phyloP scores from a whole-genome alignment of 1,140 invertebrate species.

The Orchesella cincta region DNA sequence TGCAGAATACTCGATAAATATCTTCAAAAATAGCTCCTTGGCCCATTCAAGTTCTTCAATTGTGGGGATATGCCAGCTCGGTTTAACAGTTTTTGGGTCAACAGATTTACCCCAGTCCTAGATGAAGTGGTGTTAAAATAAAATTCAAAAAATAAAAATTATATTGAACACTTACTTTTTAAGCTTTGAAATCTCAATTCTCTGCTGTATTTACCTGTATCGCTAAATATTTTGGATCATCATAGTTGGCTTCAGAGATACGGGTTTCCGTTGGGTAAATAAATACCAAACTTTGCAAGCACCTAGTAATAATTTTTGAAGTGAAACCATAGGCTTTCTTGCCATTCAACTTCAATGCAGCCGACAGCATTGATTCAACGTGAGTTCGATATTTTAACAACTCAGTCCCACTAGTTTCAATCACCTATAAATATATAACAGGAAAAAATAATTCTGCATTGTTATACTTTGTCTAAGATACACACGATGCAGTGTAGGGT shows the following conservation, averaged over 20 bases:
- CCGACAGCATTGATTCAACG: slow-evolving; percentile 38
- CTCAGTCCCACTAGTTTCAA: slow-evolving; percentile 47
- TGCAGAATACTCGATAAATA: slow-evolving; percentile 28
- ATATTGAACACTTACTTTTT: neutral
- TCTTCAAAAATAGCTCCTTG: slow-evolving; percentile 63
- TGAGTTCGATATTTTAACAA: slow-evolving; percentile 41
- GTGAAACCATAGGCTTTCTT: slow-evolving; percentile 70
- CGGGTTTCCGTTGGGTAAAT: slow-evolving; percentile 68
- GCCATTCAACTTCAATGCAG: slow-evolving; percentile 87
- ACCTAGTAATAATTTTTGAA: slow-evolving; percentile 56
- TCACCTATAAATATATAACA: slow-evolving; percentile 28
- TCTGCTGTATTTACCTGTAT: slow-evolving; percentile 63
- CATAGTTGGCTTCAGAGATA: slow-evolving; percentile 65
- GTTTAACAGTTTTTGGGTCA: slow-evolving; percentile 65
- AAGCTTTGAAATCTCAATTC: neutral
- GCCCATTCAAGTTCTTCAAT: slow-evolving; percentile 69
- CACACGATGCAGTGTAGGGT: no score
- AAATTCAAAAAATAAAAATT: no score
- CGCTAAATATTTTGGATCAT: slow-evolving; percentile 71
- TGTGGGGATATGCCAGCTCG: slow-evolving; percentile 77
- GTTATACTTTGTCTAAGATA: no score
- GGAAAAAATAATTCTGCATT: no score
- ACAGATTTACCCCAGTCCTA: slow-evolving; percentile 79
- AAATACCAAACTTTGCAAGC: slow-evolving; percentile 64
- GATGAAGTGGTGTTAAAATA: slow-evolving; percentile 36